These are phyloP conservation scores for Rutpela maculata DNA, from an alignment of 2,888 invertebrate species.

Conservation along the genomic window DNA sequence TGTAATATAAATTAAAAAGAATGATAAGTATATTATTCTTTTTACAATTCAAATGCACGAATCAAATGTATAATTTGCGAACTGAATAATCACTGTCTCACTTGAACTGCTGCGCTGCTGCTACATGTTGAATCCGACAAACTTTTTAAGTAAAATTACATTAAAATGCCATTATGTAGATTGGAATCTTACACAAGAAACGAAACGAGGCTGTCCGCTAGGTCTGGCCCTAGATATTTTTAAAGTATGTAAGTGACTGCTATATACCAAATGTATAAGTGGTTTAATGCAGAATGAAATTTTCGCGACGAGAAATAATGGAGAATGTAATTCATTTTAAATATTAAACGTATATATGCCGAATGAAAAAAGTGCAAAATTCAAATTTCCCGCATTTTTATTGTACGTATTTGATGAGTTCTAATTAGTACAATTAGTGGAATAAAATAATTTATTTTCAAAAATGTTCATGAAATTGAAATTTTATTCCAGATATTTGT, in stretches of 20 bases:
- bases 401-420: too few species aligned
- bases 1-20: too few species aligned
- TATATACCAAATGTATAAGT: conserved; percentile 1
- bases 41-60: neutral
- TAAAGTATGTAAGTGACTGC: conserved; percentile 16
- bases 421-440: too few species aligned
- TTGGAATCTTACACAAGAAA: conserved; percentile 53
- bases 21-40: neutral
- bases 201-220: conserved; percentile 41
- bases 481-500: too few species aligned
- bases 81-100: neutral
- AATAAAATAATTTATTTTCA: too few species aligned
- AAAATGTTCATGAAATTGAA: too few species aligned
- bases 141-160: conserved; percentile 55
- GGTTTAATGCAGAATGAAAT: conserved; percentile 10
- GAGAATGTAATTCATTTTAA: conserved; percentile 1
- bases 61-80: conserved; percentile 8
- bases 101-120: conserved; percentile 1
- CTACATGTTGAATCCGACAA: conserved; percentile 19
- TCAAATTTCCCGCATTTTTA: too few species aligned
- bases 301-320: neutral
- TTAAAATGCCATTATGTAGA: conserved; percentile 59
- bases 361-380: too few species aligned
- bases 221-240: conserved; percentile 7
- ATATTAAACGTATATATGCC: neutral